Conservation (phyloP, 2,797 vertebrate genomes). For the Fratercula arctica region DNA sequence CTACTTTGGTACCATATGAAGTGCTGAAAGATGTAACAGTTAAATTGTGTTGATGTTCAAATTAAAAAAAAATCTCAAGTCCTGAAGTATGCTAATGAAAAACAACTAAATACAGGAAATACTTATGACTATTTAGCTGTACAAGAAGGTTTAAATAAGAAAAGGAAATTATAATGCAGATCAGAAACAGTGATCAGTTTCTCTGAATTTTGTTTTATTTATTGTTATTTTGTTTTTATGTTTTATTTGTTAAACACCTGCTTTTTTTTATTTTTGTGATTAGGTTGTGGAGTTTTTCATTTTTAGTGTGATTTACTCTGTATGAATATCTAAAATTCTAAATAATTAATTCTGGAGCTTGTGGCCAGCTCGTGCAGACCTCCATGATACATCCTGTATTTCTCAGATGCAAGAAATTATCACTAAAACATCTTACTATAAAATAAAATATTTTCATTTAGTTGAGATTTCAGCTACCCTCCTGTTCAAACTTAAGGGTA, state of each 20-base stretch:
- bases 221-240: background rate
- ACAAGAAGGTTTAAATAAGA: background rate
- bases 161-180: background rate
- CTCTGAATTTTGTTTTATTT: background rate
- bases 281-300: background rate
- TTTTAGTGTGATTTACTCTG: background rate
- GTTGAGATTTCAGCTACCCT: background rate
- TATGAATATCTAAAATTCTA: background rate
- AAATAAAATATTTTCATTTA: background rate
- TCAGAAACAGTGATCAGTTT: background rate
- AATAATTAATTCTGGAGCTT: background rate
- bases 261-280: background rate
- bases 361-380: background rate
- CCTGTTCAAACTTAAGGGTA: background rate
- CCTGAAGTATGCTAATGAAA: background rate
- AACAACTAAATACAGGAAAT: background rate
- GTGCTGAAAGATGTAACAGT: background rate
- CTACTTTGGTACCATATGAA: background rate
- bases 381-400: background rate
- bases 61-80: background rate
- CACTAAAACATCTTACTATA: background rate
- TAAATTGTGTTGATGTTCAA: background rate
- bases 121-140: background rate
- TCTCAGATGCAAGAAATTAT: background rate
- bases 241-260: background rate